A percentile compares a stretch with the other conserved stretches of the same genome.
Evolutionary conservation across 2,888 invertebrate genomes (phyloP).

Genomic region (Sesamia inferens): DNA sequence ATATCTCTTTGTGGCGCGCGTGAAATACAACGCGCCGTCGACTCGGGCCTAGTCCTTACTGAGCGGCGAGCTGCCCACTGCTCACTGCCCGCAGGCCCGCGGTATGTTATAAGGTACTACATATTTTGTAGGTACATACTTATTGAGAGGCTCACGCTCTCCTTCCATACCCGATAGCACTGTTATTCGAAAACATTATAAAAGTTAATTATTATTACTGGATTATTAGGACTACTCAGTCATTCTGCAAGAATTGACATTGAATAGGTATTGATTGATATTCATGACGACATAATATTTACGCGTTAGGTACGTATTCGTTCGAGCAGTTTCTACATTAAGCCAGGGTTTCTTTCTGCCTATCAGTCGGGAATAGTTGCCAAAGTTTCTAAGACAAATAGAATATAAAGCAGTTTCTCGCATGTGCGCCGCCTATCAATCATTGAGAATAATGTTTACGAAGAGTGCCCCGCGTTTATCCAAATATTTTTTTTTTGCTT

Average conservation of each 20-base stretch:
- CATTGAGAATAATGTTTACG: conserved; percentile 73
- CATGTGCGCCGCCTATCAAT: conserved; percentile 79
- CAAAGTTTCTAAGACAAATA: conserved; percentile 78
- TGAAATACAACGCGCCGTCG: no score
- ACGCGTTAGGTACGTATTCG: neutral
- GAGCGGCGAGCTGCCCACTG: no score
- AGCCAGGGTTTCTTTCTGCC: conserved; percentile 32
- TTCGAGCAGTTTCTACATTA: neutral
- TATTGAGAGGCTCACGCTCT: neutral
- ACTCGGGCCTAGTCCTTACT: no score
- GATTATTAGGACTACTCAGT: neutral
- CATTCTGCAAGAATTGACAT: neutral
- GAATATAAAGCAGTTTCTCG: conserved; percentile 78
- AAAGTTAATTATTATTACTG: neutral
- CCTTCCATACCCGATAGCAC: neutral
- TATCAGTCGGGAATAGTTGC: conserved; percentile 61
- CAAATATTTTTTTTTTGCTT: conserved; percentile 42
- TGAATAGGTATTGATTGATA: neutral
- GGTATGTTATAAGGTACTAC: neutral
- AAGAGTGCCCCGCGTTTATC: conserved; percentile 61
- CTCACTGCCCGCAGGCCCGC: no score
- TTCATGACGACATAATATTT: neutral
- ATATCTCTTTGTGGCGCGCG: no score
- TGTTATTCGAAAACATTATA: neutral
- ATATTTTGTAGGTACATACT: neutral